Evolutionary conservation across 2,113 vertebrate species (phyloP), one percentile per base, ranked within the genome.

Genomic region (Nibea coibor): DNA sequence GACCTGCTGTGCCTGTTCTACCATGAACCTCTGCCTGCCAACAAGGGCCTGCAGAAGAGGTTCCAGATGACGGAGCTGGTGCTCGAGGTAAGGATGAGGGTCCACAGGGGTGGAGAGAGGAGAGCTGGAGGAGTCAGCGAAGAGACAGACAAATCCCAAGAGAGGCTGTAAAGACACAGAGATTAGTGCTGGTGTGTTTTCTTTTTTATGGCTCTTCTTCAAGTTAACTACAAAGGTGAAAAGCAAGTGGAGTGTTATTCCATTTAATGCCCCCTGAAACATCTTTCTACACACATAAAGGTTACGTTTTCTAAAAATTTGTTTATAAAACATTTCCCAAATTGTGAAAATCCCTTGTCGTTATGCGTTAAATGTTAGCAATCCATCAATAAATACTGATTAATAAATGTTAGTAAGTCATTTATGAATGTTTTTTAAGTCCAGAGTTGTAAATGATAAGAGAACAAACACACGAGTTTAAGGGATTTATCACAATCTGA

Each of bases 21-120:
- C 94, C 97, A 98, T 0, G 96, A 97, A 53, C 95, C 97, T 0
- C 80, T 97, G 71, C 86, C 95, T 3, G 94, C 96, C 0, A 97
- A 96, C 90, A 97, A 97, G 85, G 93, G 94, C 4, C 94, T 96
- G 0, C 97, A 98, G 93, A 97, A 97, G 72, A 94, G 96, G 87
- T 96, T 97, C 91, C 97, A 99, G 82, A 95, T 99, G 95, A 97
- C 96, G 0, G 97, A 99, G 92, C 94, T 99, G 85, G 97, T 99
- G 48, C 93, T 99, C 59, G 98, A 99, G 97, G 98, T 99, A 92
- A 97, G 96, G 1, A n/a, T 9, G 7, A 24, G 28, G 35, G 45
- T 43, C 10, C 5, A 22, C 15, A 42, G 8, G 7, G 39, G 47
- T 35, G 53, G 31, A 45, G 39, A 50, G 28, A 35, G n/a, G 31